Base-by-base conservation (phyloP, 1,140 invertebrate genomes). In the Oncopeltus fasciatus region DNA sequence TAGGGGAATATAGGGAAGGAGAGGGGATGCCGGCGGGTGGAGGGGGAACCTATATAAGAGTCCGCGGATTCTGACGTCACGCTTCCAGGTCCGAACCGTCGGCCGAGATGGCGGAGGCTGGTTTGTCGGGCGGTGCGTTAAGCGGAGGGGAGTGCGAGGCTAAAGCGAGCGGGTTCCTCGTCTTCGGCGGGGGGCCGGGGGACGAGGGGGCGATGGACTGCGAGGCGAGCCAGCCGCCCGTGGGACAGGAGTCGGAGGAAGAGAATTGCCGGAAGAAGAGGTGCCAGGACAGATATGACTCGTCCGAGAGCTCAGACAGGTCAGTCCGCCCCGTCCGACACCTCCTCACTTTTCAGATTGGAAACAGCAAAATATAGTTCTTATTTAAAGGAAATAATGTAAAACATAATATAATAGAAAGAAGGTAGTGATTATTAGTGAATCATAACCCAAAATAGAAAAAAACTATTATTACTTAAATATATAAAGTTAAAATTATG, bases 281-380 rank as follows among this genome's bases (percentile, higher is more conserved):
- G 74, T 88, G 87, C 75, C 78, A 85, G 70, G 87, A 90, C 81
- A 80, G 87, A 79, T 89, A 88, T 78, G 87, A 90, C 79, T 89
- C 87, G 74, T 89, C 87, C 69, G 87, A 90, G 76, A 89, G 87
- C 72, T 88, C 87, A 76, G 87, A 90, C 84, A 90, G 87, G 87
- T 90, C 74, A 80, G 78, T 29, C 18, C 5, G 21, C 11, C 24
- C 18, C 18, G 3, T 59, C 27, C 21, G 11, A 5, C n/a, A 44
- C 33, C n/a, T 29, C 11, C n/a, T n/a, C n/a, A n/a, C n/a, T n/a
- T n/a, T n/a, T n/a, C n/a, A n/a, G n/a, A n/a, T n/a, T n/a, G n/a
- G n/a, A n/a, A n/a, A n/a, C n/a, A n/a, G n/a, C n/a, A n/a, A n/a
- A n/a, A n/a, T n/a, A n/a, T n/a, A n/a, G n/a, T n/a, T n/a, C n/a